Evolutionary conservation across 2,797 vertebrate genomes (phyloP).

Genomic region (Eulemur mongoz): DNA sequence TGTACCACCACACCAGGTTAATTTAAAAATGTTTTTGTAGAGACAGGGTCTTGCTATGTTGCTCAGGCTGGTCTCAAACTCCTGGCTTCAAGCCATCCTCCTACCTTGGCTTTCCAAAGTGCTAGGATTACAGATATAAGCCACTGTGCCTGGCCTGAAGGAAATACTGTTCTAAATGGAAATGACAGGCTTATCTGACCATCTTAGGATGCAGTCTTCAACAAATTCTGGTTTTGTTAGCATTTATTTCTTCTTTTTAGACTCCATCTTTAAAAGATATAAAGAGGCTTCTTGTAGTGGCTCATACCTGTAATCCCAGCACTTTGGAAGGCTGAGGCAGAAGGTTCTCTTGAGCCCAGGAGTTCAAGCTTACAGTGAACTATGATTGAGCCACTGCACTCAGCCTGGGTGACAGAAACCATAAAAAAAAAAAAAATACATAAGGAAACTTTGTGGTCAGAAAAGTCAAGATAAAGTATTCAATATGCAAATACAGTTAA

Average conservation of each 20-base stretch:
- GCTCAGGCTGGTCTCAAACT: neutral
- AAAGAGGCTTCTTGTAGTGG: neutral
- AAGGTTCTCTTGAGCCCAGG: neutral
- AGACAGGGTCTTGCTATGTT: neutral
- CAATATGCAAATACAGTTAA: neutral
- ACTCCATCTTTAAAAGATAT: neutral
- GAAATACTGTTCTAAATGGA: neutral
- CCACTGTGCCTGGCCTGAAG: neutral
- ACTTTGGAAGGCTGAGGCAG: neutral
- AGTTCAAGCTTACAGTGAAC: neutral
- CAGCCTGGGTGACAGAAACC: neutral
- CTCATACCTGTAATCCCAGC: neutral
- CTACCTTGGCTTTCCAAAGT: neutral
- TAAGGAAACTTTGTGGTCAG: neutral
- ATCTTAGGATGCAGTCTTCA: neutral
- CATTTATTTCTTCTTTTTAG: neutral
- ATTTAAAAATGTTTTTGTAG: neutral
- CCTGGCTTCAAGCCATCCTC: neutral
- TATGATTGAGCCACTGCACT: neutral
- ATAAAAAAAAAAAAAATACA: neutral
- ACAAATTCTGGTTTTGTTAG: slow-evolving; percentile 16
- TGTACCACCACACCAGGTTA: neutral
- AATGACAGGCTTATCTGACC: neutral
- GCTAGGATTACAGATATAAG: neutral
- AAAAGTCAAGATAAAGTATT: neutral